Conservation (phyloP, 2,888 invertebrate genomes). For the Taphrorychus bicolor region DNA sequence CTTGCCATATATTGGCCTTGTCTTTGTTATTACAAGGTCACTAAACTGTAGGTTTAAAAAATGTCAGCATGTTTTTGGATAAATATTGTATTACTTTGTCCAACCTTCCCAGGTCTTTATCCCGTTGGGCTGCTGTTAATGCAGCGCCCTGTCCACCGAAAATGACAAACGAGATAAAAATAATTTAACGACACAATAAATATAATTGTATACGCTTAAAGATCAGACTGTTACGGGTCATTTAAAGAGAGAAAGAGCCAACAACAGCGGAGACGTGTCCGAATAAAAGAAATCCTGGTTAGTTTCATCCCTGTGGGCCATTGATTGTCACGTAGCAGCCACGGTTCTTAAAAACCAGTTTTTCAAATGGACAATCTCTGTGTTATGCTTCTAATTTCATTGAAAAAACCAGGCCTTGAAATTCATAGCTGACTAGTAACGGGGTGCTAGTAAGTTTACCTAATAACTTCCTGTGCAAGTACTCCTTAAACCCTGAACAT, state of each 20-base stretch:
- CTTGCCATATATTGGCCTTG: no score
- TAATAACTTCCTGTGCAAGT: no score
- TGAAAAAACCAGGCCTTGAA: not conserved
- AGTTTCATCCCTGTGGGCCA: constrained; percentile 31
- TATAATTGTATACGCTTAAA: constrained; percentile 28
- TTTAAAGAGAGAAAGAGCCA: constrained; percentile 35
- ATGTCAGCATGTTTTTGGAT: no score
- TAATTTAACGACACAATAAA: constrained; percentile 41
- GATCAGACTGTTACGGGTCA: constrained; percentile 26
- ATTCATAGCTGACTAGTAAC: not conserved
- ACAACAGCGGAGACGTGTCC: constrained; percentile 35
- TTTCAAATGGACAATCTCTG: not conserved
- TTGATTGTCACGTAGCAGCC: not conserved
- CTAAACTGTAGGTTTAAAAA: no score
- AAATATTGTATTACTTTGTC: no score
- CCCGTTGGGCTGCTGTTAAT: constrained; percentile 1
- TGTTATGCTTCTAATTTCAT: not conserved
- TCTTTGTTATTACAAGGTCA: no score
- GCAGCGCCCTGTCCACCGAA: constrained; percentile 15
- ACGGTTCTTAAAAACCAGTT: not conserved
- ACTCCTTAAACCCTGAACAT: no score
- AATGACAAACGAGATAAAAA: constrained; percentile 40
- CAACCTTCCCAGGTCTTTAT: not conserved
- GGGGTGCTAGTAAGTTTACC: no score
- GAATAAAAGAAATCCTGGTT: constrained; percentile 30